Evolutionary conservation across 2,113 vertebrate species (phyloP), one percentile per base, ranked within the genome.

Genomic region (Perccottus glenii): DNA sequence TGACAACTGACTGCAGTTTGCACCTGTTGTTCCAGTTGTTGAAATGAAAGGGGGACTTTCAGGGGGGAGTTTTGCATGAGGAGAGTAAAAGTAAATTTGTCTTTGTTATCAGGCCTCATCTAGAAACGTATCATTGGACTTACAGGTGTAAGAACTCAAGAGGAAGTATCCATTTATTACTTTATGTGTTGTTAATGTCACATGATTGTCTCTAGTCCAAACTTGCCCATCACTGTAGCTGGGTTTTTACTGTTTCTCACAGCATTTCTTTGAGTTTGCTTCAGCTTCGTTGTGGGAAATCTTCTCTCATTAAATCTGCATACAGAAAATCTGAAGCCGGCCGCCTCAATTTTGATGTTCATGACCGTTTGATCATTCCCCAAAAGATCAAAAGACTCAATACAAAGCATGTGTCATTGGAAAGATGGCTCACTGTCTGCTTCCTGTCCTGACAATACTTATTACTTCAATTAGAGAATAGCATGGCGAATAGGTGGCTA

Each of bases 1-100:
- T 78, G 50, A 40, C 78, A 83, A 87, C 77, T 83, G 66, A 32
- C 62, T 58, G 52, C 73, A 44, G 66, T 67, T 58, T 66, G 70
- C 72, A 78, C 72, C 80, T 89, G 77, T 63, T 61, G 60, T 78
- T 83, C 67, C 9, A 43, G 67, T 47, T 2, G n/a, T 43, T 52
- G 15, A 11, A 36, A 6, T 9, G 33, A 55, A 14, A 19, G 53
- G 50, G 53, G 46, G 19, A 63, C 61, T 44, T 40, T 43, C 10
- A 45, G 38, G 63, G n/a, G 19, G 43, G 19, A 67, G 38, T 46
- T 11, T 10, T 56, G 36, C 36, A 57, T 35, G 2, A 4, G n/a
- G 60, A 38, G 16, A 32, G 38, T 55, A 56, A 80, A 77, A 48
- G 61, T 83, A 61, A 50, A 63, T 64, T 43, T 50, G 53, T 55